Evolutionary conservation across 2,888 invertebrate species (phyloP).

Genomic region (Laspeyria flexula): DNA sequence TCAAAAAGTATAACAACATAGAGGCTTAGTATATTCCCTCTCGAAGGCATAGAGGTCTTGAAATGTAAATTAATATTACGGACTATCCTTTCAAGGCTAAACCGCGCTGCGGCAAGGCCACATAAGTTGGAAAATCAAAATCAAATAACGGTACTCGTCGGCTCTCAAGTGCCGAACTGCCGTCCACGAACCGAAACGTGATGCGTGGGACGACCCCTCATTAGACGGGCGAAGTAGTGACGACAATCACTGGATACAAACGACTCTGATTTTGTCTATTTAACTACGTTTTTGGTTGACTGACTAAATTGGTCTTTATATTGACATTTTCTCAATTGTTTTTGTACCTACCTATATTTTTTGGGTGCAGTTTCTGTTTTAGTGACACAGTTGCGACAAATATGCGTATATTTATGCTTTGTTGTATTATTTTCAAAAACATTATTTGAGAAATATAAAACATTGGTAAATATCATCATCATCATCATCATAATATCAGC

Average conservation of each 20-base stretch:
- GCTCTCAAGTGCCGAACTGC: slow-evolving; percentile 2
- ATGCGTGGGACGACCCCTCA: slow-evolving; percentile 19
- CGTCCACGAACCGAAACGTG: slow-evolving; percentile 4
- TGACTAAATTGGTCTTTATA: neutral
- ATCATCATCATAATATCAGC: too few species aligned
- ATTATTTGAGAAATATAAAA: too few species aligned
- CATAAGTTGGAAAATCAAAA: slow-evolving; percentile 6
- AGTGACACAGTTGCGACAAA: too few species aligned
- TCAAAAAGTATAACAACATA: too few species aligned
- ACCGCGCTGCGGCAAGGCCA: neutral
- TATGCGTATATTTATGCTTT: too few species aligned
- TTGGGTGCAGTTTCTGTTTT: too few species aligned
- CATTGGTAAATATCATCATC: too few species aligned
- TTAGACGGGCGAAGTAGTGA: slow-evolving; percentile 10
- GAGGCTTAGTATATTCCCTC: too few species aligned
- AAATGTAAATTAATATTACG: neutral
- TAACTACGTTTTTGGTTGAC: slow-evolving; percentile 4
- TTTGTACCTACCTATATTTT: too few species aligned
- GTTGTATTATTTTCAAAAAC: too few species aligned
- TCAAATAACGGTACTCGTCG: slow-evolving; percentile 6
- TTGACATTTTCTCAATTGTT: neutral
- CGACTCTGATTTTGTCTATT: slow-evolving; percentile 13
- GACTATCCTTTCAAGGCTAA: slow-evolving; percentile 1
- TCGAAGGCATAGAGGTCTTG: neutral
- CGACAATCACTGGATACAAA: slow-evolving; percentile 13